Percentiles rank a stretch among this genome's conserved stretches.
phyloP scores from a whole-genome alignment of 2,113 vertebrate species.

The Vulpes ferrilata region DNA sequence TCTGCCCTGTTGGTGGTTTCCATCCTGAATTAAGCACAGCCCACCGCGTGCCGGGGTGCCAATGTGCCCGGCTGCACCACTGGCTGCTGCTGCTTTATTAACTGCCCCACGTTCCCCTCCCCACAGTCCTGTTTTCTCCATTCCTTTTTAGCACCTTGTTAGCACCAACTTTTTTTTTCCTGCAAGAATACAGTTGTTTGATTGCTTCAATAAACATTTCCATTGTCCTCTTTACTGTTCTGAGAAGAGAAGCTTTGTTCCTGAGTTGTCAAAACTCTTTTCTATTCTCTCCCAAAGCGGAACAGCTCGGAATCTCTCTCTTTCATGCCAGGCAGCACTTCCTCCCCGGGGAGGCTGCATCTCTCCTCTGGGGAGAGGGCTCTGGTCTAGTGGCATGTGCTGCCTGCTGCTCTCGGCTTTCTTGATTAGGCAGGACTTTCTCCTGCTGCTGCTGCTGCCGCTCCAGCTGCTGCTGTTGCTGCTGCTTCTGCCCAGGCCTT shows the following conservation, averaged over 20 bases:
- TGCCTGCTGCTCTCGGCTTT: slow-evolving; percentile 23
- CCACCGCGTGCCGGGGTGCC: too few relatives aligned
- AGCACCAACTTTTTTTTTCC: slow-evolving; percentile 43
- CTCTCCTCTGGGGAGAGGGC: neutral
- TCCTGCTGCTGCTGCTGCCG: rapidly evolving
- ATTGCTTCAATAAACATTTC: slow-evolving; percentile 70
- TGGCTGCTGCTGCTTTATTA: slow-evolving; percentile 16
- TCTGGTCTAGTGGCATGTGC: rapidly evolving
- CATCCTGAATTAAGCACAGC: neutral
- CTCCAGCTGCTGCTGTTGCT: rapidly evolving
- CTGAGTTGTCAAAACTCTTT: slow-evolving; percentile 53
- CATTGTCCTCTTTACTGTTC: slow-evolving; percentile 54
- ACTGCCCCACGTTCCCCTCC: neutral
- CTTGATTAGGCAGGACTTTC: slow-evolving; percentile 63
- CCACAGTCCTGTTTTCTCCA: neutral
- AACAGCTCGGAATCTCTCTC: neutral
- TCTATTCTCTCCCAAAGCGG: slow-evolving; percentile 34
- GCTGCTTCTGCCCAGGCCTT: neutral
- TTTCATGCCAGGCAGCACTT: neutral
- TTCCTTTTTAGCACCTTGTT: slow-evolving; percentile 29
- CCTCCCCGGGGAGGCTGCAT: neutral
- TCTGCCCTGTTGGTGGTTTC: neutral
- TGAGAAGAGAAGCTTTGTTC: slow-evolving; percentile 45
- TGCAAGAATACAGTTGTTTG: slow-evolving; percentile 44
- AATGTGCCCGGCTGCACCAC: neutral